A percentile compares a stretch with the other conserved stretches of the same genome.
phyloP scores from a whole-genome alignment of 1,140 invertebrate genomes.

The Eueides isabella region DNA sequence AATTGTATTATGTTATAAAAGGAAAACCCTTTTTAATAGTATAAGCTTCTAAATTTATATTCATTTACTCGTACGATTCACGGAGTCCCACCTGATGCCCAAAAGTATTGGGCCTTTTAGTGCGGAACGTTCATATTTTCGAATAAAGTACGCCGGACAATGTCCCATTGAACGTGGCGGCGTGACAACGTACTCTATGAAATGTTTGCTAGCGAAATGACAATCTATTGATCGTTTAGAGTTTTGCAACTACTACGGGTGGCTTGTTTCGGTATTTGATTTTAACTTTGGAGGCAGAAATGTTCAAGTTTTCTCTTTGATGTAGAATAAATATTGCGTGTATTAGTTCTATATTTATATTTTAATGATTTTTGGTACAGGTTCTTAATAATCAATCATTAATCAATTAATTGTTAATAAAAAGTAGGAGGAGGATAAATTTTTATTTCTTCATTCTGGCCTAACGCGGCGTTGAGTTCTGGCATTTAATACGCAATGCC shows the following conservation, averaged over 20 bases:
- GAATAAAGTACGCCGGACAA: slow-evolving; percentile 12
- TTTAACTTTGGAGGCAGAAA: background rate
- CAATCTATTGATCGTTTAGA: slow-evolving; percentile 1
- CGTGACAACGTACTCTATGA: slow-evolving; percentile 14
- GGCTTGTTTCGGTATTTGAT: background rate
- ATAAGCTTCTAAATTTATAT: slow-evolving; percentile 7
- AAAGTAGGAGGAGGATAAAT: no score
- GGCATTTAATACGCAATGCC: no score
- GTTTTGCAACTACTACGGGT: background rate
- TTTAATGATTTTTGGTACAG: no score
- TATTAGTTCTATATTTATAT: no score
- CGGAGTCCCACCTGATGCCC: slow-evolving; percentile 9
- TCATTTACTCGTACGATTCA: slow-evolving; percentile 3
- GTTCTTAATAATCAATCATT: no score
- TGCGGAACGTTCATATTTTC: background rate
- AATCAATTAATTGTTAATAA: no score
- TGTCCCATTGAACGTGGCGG: background rate
- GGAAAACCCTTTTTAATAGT: slow-evolving; percentile 6
- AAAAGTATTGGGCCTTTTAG: slow-evolving; percentile 8
- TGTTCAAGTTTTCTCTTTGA: background rate
- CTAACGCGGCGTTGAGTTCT: background rate
- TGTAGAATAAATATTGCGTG: no score
- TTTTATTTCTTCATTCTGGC: background rate
- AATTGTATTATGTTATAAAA: slow-evolving; percentile 1
- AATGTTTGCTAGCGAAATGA: slow-evolving; percentile 14